Conservation (phyloP, 2,113 vertebrate species). For the Athene noctua region DNA sequence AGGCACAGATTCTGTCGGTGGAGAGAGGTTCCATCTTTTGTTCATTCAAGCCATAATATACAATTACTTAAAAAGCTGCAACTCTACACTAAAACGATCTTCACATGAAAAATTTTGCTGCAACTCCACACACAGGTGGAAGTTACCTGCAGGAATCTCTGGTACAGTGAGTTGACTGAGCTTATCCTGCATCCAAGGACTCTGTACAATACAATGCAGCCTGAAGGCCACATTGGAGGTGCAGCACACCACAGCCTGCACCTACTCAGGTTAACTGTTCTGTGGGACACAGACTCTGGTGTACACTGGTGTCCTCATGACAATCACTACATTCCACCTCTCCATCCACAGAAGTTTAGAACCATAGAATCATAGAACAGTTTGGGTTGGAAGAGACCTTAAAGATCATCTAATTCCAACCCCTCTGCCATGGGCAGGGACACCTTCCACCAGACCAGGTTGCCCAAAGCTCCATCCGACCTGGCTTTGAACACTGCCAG, state of each 20-base stretch:
- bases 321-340: not conserved
- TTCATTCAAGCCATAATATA: not conserved
- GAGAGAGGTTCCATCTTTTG: not conserved
- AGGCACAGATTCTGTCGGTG: not conserved
- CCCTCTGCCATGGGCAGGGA: too few relatives aligned
- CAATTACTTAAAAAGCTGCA: not conserved
- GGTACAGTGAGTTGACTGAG: not conserved
- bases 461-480: too few relatives aligned
- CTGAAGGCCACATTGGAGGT: not conserved
- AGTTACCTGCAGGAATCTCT: not conserved
- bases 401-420: too few relatives aligned
- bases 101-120: not conserved
- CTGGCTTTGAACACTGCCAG: too few relatives aligned
- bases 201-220: not conserved
- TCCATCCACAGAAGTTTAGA: not conserved
- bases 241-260: not conserved
- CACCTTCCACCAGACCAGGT: too few relatives aligned
- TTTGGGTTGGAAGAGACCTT: too few relatives aligned
- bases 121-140: not conserved
- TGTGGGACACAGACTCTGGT: not conserved
- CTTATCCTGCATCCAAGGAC: not conserved
- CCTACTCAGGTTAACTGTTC: not conserved
- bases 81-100: not conserved
- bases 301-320: not conserved
- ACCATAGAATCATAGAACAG: too few relatives aligned